A percentile compares a stretch with the other conserved stretches of the same genome.
These are phyloP conservation scores for Oscheius sp. DNA, from an alignment of 2,888 invertebrate genomes.

Conservation along the genomic window DNA sequence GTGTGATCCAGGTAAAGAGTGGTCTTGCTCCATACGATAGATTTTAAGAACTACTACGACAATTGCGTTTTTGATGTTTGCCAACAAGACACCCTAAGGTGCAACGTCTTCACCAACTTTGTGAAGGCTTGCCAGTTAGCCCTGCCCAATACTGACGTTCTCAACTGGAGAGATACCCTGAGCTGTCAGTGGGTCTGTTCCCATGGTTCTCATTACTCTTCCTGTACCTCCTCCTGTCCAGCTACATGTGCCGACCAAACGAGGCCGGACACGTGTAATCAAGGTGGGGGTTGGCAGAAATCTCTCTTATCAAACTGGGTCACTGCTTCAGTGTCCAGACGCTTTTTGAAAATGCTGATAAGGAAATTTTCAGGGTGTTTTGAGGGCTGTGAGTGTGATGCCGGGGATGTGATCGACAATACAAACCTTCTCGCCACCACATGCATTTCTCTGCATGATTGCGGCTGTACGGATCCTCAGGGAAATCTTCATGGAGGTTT, in stretches of 20 bases:
- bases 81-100: conserved; percentile 41
- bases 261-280: conserved; percentile 37
- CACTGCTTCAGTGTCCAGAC: no score
- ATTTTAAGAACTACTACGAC: conserved; percentile 44
- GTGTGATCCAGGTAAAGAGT: conserved; percentile 44
- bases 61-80: conserved; percentile 66
- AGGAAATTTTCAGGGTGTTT: conserved; percentile 42
- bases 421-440: conserved; percentile 15
- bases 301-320: neutral
- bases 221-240: conserved; percentile 61
- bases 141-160: conserved; percentile 38
- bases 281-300: neutral
- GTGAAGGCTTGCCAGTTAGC: conserved; percentile 44
- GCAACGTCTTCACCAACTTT: conserved; percentile 47
- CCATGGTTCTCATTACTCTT: conserved; percentile 47
- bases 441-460: conserved; percentile 31
- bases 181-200: conserved; percentile 53
- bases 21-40: neutral
- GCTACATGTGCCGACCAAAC: conserved; percentile 55
- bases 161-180: conserved; percentile 40
- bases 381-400: conserved; percentile 69
- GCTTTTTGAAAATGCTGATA: no score
- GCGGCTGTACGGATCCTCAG: conserved; percentile 57
- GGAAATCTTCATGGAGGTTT: conserved; percentile 45
- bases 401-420: conserved; percentile 57